Base-by-base conservation (phyloP, 37 sponge, comb jelly and placozoan species). In the Oopsacas minuta region DNA sequence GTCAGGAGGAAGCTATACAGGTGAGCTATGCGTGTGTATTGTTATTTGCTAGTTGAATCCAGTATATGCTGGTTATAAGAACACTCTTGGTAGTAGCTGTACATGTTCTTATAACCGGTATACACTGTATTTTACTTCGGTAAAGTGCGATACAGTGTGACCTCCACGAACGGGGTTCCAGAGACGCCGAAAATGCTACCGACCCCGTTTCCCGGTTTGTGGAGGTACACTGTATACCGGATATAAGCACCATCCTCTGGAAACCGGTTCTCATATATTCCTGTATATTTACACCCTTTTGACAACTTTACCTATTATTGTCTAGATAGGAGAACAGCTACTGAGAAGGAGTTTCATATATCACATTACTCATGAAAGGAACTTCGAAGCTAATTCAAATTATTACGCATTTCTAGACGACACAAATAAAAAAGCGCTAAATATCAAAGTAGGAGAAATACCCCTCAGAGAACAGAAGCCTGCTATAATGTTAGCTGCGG, bases 391-490 rank as follows among this genome's bases (percentile, higher is more conserved):
- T 52, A 89, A 88, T 25, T 37, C 85, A 23, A 49, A 88, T 12
- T 93, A 91, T 37, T 95, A 93, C 52, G 90, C 94, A 12, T 87
- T 95, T 35, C 83, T 95, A 36, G 94, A 90, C 0, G 94, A 95
- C 36, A 90, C 75, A 37, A 82, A 86, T 30, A 22, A 84, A 0
- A 69, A 83, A 23, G 90, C 96, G 0, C 90, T 95, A 36, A 95
- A 95, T 52, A 87, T 87, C 35, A 52, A 88, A 39, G 82, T 90
- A 5, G 75, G 75, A 3, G 75, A 81, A 15, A 30, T 81, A 12
- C 37, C 39, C 23, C 36, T 25, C 3, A 10, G 38, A 23, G 83
- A 38, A 37, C 38, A 35, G n/a, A 36, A 38, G 23, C 52, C 61
- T 91, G 94, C 92, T 23, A 84, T 37, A 38, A 92, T 90, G n/a